Evolutionary conservation across 2,888 invertebrate species (phyloP), one percentile per base, ranked within the genome.

Genomic region (Melipona beecheii): DNA sequence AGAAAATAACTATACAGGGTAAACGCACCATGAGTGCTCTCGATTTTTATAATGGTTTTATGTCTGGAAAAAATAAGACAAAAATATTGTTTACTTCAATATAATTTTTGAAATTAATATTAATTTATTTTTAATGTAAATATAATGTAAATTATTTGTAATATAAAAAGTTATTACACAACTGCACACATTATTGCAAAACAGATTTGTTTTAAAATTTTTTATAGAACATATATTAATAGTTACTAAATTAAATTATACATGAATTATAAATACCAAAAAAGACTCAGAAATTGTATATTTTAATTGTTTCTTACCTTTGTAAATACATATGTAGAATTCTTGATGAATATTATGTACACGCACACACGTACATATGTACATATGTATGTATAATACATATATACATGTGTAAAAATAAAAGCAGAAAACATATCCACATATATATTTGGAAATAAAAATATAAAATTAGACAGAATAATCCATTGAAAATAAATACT

Each of bases 1-100:
- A 95, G 87, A 95, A 95, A 89, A 88, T 98, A 78, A 95, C 96
- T 91, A 94, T 98, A 81, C 95, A 96, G 87, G 96, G 97, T 17
- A 97, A 96, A 93, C 97, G 96, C 93, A 95, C 96, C 90, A 97
- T 98, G 96, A 96, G 95, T 72, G 97, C 98, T 4, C 91, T 94
- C 89, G 98, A 98, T 93, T 99, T 99, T 95, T 96, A 96, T 94
- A 98, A 98, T 95, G 98, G 98, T 15, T 98, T 97, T 94, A 95
- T 98, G 52, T 96, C 96, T 91, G 97, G 95, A 91, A 93, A 66
- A 91, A 94, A 89, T 88, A 94, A 85, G 86, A 90, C 58, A 9
- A 69, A 78, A 24, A 66, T 75, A 54, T 31, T n/a, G 15, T 84
- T 84, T 69, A 58, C 62, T 15, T 83, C 3, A 81, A 56, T 31